Percentiles rank a stretch among this genome's conserved stretches.
Conservation (phyloP, 2,113 vertebrate genomes). For the Oplegnathus fasciatus region DNA sequence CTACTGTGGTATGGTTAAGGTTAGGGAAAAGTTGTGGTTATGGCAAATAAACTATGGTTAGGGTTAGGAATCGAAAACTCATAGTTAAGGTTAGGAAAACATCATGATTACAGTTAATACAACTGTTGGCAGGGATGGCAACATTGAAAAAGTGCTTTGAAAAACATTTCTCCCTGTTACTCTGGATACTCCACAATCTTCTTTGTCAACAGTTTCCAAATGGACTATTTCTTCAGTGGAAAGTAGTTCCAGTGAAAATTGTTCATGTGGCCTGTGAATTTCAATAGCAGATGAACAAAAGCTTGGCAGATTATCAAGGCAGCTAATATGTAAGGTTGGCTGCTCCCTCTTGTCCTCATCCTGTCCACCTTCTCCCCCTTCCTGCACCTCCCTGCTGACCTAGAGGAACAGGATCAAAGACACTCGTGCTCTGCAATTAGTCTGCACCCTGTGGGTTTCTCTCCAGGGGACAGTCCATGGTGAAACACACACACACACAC, state of each 20-base stretch:
- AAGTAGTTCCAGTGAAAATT: not conserved
- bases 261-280: not conserved
- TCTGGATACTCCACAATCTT: not conserved
- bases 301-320: conserved; percentile 36
- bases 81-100: too few relatives aligned
- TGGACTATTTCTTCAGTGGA: not conserved
- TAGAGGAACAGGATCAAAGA: conserved; percentile 53
- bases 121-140: not conserved
- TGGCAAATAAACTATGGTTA: too few relatives aligned
- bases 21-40: too few relatives aligned
- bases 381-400: conserved; percentile 41
- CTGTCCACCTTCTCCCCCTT: conserved; percentile 24
- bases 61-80: too few relatives aligned
- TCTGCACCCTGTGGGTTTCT: conserved; percentile 41
- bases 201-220: not conserved
- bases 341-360: conserved; percentile 18
- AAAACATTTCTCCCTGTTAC: not conserved
- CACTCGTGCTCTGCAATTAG: conserved; percentile 40
- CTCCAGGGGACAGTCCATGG: conserved; percentile 15
- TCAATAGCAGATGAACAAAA: conserved; percentile 35
- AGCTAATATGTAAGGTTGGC: not conserved
- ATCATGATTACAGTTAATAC: not conserved
- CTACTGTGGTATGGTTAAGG: too few relatives aligned
- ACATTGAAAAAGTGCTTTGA: not conserved
- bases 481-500: conserved; percentile 16